phyloP scores from a whole-genome alignment of 1,140 invertebrate genomes.

The Bombus polaris region DNA sequence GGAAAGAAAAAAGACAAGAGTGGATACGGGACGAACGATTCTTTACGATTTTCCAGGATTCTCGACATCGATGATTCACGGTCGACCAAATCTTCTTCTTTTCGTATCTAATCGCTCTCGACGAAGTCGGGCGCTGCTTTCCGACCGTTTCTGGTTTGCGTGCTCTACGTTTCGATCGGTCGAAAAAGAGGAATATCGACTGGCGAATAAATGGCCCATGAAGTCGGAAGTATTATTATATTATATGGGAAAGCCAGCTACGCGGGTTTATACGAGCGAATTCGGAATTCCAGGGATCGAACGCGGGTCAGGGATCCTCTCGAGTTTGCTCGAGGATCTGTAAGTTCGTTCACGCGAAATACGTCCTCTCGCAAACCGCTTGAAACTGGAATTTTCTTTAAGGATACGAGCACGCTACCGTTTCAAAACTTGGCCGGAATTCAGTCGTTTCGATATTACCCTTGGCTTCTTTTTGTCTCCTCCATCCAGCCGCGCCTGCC shows the following conservation, averaged over 20 bases:
- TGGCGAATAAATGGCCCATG: background rate
- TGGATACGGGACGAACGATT: background rate
- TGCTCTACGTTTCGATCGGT: background rate
- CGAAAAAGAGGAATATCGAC: background rate
- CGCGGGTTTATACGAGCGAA: background rate
- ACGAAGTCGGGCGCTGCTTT: no score
- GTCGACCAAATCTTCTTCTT: background rate
- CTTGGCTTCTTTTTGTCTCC: background rate
- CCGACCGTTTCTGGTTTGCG: background rate
- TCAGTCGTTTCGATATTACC: constrained; percentile 2
- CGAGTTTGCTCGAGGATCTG: constrained; percentile 19
- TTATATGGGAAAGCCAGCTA: background rate
- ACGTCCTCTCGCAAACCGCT: constrained; percentile 16
- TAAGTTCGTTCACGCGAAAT: constrained; percentile 37
- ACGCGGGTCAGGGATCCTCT: constrained; percentile 18
- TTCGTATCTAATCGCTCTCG: background rate
- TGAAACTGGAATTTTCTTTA: constrained; percentile 28
- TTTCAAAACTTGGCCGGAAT: constrained; percentile 5
- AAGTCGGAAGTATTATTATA: constrained; percentile 1
- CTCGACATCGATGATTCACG: constrained; percentile 1
- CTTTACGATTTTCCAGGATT: background rate
- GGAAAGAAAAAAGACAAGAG: background rate
- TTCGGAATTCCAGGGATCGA: constrained; percentile 17
- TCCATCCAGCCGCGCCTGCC: no score
- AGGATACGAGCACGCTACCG: background rate